Conservation (phyloP, 2,113 vertebrate species). For the Butorides virescens region DNA sequence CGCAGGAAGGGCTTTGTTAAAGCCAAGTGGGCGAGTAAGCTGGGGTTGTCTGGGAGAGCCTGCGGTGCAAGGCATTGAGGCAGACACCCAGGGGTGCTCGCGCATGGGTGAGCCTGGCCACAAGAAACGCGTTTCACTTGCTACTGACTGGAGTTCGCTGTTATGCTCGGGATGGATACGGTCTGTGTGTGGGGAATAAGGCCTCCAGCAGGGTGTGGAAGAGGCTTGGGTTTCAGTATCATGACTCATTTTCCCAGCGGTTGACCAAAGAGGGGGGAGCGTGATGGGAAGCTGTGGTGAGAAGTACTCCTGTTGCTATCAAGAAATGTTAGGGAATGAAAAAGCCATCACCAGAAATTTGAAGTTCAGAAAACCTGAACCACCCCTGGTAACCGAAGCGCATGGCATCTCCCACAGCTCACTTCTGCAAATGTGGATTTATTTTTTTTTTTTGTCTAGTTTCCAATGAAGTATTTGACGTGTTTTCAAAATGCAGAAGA, state of each 20-base stretch:
- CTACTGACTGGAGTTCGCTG: neutral
- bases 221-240: neutral
- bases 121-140: neutral
- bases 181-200: neutral
- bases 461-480: neutral
- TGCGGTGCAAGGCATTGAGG: neutral
- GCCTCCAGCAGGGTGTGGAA: neutral
- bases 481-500: neutral
- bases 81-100: rapidly evolving
- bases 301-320: neutral
- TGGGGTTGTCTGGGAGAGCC: neutral
- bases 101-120: rapidly evolving
- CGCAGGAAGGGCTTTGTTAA: neutral
- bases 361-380: neutral
- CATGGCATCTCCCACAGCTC: neutral
- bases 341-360: neutral
- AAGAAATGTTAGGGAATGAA: neutral
- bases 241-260: neutral
- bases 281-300: neutral
- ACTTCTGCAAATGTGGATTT: neutral
- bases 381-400: rapidly evolving
- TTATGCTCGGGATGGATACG: neutral
- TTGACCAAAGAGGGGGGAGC: neutral
- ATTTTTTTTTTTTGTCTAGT: neutral
- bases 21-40: neutral